Evolutionary conservation across 2,113 vertebrate genomes (phyloP).

Genomic region (Bostrychus sinensis): DNA sequence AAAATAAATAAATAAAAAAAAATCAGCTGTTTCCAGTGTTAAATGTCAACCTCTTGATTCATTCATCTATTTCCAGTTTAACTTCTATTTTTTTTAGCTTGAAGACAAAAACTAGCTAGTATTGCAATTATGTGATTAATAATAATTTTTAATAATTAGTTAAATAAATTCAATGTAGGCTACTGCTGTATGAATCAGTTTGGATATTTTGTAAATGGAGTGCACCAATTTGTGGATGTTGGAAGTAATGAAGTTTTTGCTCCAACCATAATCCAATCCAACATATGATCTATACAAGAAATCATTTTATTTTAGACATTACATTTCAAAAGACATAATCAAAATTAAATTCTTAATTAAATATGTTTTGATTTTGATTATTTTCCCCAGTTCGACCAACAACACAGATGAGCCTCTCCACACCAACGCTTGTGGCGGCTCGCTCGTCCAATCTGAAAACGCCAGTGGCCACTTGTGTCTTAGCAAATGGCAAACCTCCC

Average conservation of each 20-base stretch:
- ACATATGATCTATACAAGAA: neutral
- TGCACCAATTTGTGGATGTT: neutral
- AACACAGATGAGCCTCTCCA: conserved; percentile 87
- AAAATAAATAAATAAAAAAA: no score
- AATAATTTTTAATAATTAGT: neutral
- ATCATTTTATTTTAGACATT: neutral
- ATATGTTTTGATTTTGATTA: neutral
- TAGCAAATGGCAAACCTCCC: conserved; percentile 74
- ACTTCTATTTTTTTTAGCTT: no score
- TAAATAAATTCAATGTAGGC: neutral
- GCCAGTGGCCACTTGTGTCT: conserved; percentile 86
- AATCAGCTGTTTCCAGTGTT: neutral
- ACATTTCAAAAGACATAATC: no score
- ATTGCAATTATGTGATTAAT: neutral
- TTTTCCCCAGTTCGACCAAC: conserved; percentile 86
- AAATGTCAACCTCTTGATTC: no score
- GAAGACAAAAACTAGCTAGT: no score
- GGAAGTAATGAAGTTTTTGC: neutral
- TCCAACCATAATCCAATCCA: neutral
- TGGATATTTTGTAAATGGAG: neutral
- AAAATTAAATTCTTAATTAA: no score
- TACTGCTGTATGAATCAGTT: neutral
- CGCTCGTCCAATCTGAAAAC: conserved; percentile 86
- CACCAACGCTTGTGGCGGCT: conserved; percentile 82
- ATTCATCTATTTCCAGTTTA: no score